phyloP scores from a whole-genome alignment of 2,113 vertebrate species.

The Uropsilus gracilis region DNA sequence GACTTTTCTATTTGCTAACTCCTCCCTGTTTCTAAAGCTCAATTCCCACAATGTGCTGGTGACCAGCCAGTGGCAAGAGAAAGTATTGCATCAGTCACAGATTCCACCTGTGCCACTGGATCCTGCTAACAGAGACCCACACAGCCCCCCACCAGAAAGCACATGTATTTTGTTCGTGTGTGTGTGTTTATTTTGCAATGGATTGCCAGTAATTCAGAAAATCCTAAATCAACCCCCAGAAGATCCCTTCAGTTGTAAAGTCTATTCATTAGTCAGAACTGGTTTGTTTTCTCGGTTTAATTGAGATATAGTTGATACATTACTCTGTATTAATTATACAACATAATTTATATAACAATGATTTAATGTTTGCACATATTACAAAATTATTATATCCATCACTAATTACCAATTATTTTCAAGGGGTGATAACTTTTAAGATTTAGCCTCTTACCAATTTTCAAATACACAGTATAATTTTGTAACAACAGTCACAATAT shows the following conservation, averaged over 20 bases:
- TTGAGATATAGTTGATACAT: not conserved
- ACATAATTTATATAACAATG: too few relatives aligned
- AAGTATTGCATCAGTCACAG: not conserved
- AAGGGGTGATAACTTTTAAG: not conserved
- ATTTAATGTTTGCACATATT: not conserved
- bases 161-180: not conserved
- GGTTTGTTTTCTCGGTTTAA: not conserved
- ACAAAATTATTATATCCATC: not conserved
- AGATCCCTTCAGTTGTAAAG: not conserved
- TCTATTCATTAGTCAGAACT: not conserved
- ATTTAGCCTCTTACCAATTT: not conserved
- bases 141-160: not conserved
- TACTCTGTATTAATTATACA: not conserved
- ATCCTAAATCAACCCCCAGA: not conserved
- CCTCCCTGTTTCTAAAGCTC: not conserved
- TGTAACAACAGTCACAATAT: too few relatives aligned
- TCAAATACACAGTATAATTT: not conserved
- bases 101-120: not conserved
- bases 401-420: not conserved
- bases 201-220: not conserved
- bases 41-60: fast-evolving
- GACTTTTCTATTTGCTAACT: not conserved
- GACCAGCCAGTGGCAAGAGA: not conserved
- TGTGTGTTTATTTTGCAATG: not conserved
- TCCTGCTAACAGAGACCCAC: not conserved